Conservation (phyloP, 2,888 invertebrate species). For the Cephus sareptanus region DNA sequence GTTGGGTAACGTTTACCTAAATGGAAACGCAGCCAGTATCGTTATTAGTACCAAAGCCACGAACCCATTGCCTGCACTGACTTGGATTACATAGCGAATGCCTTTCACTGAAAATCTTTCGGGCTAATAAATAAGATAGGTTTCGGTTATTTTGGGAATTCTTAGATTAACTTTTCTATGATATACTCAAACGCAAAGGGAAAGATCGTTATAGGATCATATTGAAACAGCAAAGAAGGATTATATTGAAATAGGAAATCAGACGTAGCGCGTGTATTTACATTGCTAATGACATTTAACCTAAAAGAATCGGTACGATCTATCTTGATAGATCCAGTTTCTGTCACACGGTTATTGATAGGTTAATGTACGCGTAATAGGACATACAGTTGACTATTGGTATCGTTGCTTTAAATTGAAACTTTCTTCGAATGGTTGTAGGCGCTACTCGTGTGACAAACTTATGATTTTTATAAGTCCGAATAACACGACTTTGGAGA, state of each 20-base stretch:
- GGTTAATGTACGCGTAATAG: not conserved
- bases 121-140: not conserved
- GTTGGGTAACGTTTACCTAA: slow-evolving; percentile 10
- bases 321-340: not conserved
- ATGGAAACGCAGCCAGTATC: not conserved
- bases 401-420: not conserved
- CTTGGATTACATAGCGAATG: slow-evolving; percentile 4
- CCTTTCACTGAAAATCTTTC: slow-evolving; percentile 26
- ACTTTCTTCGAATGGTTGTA: not conserved
- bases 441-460: not conserved
- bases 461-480: not conserved
- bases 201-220: not conserved
- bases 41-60: not conserved
- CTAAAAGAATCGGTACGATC: not conserved
- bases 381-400: not conserved
- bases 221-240: too few relatives aligned
- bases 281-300: not conserved
- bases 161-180: not conserved
- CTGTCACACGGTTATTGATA: not conserved
- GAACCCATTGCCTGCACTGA: not conserved
- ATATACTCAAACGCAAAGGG: not conserved
- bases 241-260: not conserved
- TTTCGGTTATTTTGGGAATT: not conserved
- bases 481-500: not conserved
- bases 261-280: not conserved